Conservation (phyloP, 2,113 vertebrate species). For the Psittacara wagleri region DNA sequence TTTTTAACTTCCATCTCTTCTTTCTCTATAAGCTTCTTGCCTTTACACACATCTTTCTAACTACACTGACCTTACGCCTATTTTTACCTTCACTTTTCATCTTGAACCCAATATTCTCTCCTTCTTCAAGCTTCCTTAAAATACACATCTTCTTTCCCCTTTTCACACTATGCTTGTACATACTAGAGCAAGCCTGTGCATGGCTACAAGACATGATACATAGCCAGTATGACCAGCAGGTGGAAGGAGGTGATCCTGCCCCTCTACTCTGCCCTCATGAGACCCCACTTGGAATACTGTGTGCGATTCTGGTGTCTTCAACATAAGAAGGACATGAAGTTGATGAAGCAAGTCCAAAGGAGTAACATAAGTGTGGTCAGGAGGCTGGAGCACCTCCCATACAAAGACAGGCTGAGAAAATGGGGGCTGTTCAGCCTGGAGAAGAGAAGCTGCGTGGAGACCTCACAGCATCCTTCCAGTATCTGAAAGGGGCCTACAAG, state of each 20-base stretch:
- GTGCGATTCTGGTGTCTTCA: neutral
- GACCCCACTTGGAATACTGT: neutral
- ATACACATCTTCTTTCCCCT: neutral
- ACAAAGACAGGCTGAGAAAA: neutral
- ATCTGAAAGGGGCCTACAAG: neutral
- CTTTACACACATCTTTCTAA: neutral
- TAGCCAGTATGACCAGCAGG: neutral
- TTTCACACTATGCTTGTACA: neutral
- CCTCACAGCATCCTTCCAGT: neutral
- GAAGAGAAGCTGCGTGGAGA: neutral
- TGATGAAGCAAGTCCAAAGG: neutral
- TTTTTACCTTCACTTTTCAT: neutral
- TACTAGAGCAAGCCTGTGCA: neutral
- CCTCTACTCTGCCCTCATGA: neutral
- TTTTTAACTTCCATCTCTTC: neutral
- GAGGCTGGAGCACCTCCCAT: neutral
- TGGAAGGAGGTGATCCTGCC: neutral
- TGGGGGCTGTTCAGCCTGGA: neutral
- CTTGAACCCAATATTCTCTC: neutral
- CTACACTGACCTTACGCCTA: neutral
- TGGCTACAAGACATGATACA: neutral
- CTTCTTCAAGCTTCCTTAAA: neutral
- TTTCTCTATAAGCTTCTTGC: neutral
- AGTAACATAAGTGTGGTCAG: neutral
- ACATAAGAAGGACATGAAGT: neutral